These are phyloP conservation scores for Acropora yongei DNA, from an alignment of 64 coral and sea anemone species.

Conservation along the genomic window DNA sequence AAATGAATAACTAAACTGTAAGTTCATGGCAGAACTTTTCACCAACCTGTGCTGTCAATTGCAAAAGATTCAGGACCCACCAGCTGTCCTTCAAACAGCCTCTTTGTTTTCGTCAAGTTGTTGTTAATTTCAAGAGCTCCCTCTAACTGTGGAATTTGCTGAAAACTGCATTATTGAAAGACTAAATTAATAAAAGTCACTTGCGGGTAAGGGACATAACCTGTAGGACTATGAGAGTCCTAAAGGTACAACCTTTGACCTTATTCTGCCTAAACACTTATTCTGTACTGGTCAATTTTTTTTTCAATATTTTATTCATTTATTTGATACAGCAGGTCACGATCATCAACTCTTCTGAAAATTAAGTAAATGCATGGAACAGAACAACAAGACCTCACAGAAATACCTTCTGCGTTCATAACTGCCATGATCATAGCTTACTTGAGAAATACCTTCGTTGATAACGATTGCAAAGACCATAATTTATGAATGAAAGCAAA, in stretches of 20 bases:
- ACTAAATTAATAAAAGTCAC: background rate
- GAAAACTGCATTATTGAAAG: background rate
- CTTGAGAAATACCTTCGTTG: too few species aligned
- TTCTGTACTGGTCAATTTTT: too few species aligned
- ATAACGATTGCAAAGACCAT: too few species aligned
- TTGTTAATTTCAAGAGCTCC: conserved; percentile 47
- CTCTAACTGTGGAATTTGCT: conserved; percentile 38
- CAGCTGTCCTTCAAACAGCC: conserved; percentile 58
- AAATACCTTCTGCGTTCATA: too few species aligned
- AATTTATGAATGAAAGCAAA: too few species aligned
- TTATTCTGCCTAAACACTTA: too few species aligned
- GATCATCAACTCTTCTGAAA: background rate
- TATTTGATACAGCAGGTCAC: background rate
- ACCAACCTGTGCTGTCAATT: conserved; percentile 41
- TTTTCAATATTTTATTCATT: too few species aligned
- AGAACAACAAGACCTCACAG: background rate
- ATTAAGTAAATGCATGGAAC: background rate
- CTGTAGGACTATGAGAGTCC: too few species aligned
- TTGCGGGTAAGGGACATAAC: too few species aligned
- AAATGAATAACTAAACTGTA: too few species aligned
- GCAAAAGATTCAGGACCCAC: conserved; percentile 66
- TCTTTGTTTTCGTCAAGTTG: conserved; percentile 42
- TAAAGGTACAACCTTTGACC: too few species aligned
- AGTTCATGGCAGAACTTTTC: background rate
- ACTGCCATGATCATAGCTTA: too few species aligned